A percentile compares a stretch with the other conserved stretches of the same genome.
These are phyloP conservation scores for Pithys albifrons DNA, from an alignment of 2,113 vertebrate genomes.

Conservation along the genomic window DNA sequence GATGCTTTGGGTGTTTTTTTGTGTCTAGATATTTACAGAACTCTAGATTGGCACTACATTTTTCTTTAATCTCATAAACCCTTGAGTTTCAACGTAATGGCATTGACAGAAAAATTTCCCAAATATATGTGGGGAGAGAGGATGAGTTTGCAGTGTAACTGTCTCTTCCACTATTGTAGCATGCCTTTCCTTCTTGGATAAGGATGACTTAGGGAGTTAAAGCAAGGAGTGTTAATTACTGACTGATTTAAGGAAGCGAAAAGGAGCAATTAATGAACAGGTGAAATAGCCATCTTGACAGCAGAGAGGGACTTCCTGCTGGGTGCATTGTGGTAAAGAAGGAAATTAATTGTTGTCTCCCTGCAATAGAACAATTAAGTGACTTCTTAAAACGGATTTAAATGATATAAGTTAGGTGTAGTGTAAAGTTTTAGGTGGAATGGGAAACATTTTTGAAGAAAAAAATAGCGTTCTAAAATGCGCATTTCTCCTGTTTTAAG, in stretches of 20 bases:
- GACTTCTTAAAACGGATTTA: background rate
- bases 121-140: accelerated
- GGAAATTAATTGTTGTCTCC: background rate
- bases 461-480: background rate
- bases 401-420: background rate
- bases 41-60: background rate
- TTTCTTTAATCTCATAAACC: background rate
- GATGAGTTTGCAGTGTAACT: background rate
- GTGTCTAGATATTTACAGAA: background rate
- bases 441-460: background rate
- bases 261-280: background rate
- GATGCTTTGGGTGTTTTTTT: background rate
- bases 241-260: background rate
- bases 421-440: background rate
- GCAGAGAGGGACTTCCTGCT: background rate
- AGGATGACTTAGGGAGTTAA: background rate
- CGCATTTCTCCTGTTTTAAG: background rate
- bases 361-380: background rate
- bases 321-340: too few species aligned
- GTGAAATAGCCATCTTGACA: background rate
- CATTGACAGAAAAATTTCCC: background rate
- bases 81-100: background rate
- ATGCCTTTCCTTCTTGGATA: background rate
- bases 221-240: background rate
- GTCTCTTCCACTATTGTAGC: background rate